Percentiles rank a stretch among this genome's conserved stretches.
Evolutionary conservation across 1,140 invertebrate genomes (phyloP).

Genomic region (Atopsyche davidsoni): DNA sequence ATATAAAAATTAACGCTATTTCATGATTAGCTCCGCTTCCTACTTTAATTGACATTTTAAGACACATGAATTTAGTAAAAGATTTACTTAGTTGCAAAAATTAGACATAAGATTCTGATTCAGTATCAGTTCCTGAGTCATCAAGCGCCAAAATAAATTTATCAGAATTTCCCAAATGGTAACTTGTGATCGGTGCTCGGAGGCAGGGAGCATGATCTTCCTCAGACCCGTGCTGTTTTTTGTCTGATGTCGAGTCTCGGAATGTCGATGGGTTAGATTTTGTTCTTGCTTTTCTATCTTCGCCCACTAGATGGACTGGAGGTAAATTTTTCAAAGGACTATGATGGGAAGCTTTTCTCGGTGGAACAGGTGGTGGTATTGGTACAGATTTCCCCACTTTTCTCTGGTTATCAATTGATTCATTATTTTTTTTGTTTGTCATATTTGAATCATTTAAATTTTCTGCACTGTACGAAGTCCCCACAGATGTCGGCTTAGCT

Average conservation of each 20-base stretch:
- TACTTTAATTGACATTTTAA: background rate
- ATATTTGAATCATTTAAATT: background rate
- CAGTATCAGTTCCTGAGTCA: conserved; percentile 44
- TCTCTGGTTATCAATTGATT: conserved; percentile 4
- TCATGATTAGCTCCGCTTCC: background rate
- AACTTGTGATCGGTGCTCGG: conserved; percentile 19
- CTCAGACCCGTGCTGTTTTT: conserved; percentile 14
- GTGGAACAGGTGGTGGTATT: conserved; percentile 44
- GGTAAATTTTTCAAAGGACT: conserved; percentile 45
- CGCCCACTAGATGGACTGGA: conserved; percentile 43
- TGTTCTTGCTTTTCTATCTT: conserved; percentile 40
- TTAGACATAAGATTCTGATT: conserved; percentile 47
- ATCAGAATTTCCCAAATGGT: conserved; percentile 17
- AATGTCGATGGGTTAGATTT: conserved; percentile 43
- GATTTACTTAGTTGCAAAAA: conserved; percentile 19
- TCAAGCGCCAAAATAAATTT: conserved; percentile 39
- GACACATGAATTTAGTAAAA: conserved; percentile 3
- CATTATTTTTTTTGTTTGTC: background rate
- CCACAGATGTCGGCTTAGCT: conserved; percentile 44
- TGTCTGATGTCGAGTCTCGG: conserved; percentile 28
- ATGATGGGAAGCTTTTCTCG: conserved; percentile 45
- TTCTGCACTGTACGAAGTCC: conserved; percentile 28
- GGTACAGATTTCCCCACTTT: conserved; percentile 24
- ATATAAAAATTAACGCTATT: conserved; percentile 5
- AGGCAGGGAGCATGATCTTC: background rate